Evolutionary conservation across 2,113 vertebrate species (phyloP), one percentile per base, ranked within the genome.

Genomic region (Vidua chalybeata): DNA sequence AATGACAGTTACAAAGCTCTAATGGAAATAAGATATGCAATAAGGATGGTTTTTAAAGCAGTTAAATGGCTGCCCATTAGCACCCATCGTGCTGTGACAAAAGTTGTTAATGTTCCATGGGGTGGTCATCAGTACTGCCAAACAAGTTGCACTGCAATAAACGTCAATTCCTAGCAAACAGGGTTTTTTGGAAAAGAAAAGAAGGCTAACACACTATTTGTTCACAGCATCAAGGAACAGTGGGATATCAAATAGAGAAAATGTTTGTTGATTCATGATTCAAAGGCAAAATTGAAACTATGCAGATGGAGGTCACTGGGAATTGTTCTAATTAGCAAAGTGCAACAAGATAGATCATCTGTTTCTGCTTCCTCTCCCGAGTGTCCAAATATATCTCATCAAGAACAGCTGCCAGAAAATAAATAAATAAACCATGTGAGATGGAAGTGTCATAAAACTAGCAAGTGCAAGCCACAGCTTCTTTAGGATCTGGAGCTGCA

Each of bases 371-470:
- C 94, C 87, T 97, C 87, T 93, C 91, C 77, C 51, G 33, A 91
- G 90, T 91, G 94, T 95, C 87, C 94, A 96, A 97, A 97, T 96
- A 97, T 93, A 97, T 94, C 97, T 95, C 96, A 96, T 96, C 89
- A 97, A 92, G 96, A 97, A 91, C 87, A 93, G 92, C 90, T 96
- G 95, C 28, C 86, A 90, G 61, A 73, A 97, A 93, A 89, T 84
- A 95, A 97, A 85, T 90, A 93, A 96, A 96, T 39, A 30, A 91
- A 45, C 31, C 37, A 87, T 6, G 13, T 64, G 85, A 94, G 72
- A 86, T 18, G 59, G 22, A 93, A 95, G 67, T 39, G 31, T 71
- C 76, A 95, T 23, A 96, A 90, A 95, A 88, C 51, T 67, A 83
- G 46, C 58, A 92, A 76, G 61, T 27, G 61, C 56, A 69, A 92